Evolutionary conservation across 2,888 invertebrate genomes (phyloP).

Genomic region (Philopedon plagiatum): DNA sequence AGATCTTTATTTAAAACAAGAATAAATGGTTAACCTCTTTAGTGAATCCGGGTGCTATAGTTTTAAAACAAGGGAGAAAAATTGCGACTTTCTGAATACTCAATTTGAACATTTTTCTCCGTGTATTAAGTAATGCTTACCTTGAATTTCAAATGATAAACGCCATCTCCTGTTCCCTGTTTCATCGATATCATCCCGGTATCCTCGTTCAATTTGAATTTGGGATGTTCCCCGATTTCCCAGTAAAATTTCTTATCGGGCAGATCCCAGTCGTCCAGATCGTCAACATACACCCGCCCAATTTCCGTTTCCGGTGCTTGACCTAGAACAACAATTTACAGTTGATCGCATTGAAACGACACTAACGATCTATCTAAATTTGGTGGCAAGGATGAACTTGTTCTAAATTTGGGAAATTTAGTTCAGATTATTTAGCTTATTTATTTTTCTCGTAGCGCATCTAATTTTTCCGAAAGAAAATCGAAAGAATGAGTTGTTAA

Average conservation of each 20-base stretch:
- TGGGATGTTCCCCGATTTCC: conserved; percentile 88
- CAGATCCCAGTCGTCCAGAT: conserved; percentile 98
- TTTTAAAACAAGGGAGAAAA: too few species aligned
- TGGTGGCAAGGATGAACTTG: too few species aligned
- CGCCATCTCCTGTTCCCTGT: conserved; percentile 89
- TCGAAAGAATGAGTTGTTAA: too few species aligned
- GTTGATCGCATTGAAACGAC: background rate
- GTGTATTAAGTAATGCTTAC: conserved; percentile 5
- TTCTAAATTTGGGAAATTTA: background rate
- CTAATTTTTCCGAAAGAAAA: too few species aligned
- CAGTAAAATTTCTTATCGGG: conserved; percentile 98
- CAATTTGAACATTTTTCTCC: too few species aligned
- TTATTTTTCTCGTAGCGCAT: background rate
- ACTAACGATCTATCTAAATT: too few species aligned
- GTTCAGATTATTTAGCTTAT: background rate
- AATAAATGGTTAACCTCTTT: too few species aligned
- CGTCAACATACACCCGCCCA: conserved; percentile 94
- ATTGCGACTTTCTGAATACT: too few species aligned
- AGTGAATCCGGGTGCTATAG: too few species aligned
- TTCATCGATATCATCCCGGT: conserved; percentile 97
- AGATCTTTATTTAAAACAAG: too few species aligned
- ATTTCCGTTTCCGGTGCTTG: conserved; percentile 68
- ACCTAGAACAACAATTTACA: conserved; percentile 44
- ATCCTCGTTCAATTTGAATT: conserved; percentile 89
- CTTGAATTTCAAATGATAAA: conserved; percentile 84